Conservation (phyloP, 2,888 invertebrate species). For the Eupeodes latifasciatus region DNA sequence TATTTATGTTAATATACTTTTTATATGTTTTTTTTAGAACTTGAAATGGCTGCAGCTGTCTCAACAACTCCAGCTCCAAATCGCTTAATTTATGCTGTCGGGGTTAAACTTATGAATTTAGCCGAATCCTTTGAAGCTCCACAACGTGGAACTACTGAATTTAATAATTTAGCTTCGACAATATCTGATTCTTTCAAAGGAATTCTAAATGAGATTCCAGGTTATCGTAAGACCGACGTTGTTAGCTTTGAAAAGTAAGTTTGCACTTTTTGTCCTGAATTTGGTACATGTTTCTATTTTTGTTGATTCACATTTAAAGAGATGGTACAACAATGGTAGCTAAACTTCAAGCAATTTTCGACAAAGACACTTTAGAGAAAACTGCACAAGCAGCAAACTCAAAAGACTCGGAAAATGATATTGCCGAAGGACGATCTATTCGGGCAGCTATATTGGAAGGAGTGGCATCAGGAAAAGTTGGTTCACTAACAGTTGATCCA, state of each 20-base stretch:
- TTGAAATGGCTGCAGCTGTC: slow-evolving; percentile 81
- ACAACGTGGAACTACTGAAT: slow-evolving; percentile 89
- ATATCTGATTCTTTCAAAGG: slow-evolving; percentile 88
- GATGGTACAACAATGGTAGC: slow-evolving; percentile 90
- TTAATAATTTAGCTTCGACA: slow-evolving; percentile 88
- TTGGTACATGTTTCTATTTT: not conserved
- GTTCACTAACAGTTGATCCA: slow-evolving; percentile 92
- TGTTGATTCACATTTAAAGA: slow-evolving; percentile 80
- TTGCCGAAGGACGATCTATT: slow-evolving; percentile 80
- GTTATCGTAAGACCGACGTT: slow-evolving; percentile 89
- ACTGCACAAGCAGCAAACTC: slow-evolving; percentile 81
- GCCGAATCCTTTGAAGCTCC: slow-evolving; percentile 92
- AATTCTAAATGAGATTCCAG: slow-evolving; percentile 87
- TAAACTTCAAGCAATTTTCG: slow-evolving; percentile 90
- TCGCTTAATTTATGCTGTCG: slow-evolving; percentile 88
- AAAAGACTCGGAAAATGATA: slow-evolving; percentile 77
- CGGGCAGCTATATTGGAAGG: slow-evolving; percentile 89
- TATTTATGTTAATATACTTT: not conserved
- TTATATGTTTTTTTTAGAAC: slow-evolving; percentile 77
- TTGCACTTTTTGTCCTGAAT: not conserved
- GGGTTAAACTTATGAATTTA: slow-evolving; percentile 90
- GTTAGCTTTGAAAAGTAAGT: slow-evolving; percentile 89
- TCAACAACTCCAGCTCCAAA: slow-evolving; percentile 88
- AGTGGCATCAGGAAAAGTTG: slow-evolving; percentile 90
- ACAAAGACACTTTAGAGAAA: slow-evolving; percentile 88